Conservation (phyloP, 2,113 vertebrate genomes). For the Phyllostomus discolor region DNA sequence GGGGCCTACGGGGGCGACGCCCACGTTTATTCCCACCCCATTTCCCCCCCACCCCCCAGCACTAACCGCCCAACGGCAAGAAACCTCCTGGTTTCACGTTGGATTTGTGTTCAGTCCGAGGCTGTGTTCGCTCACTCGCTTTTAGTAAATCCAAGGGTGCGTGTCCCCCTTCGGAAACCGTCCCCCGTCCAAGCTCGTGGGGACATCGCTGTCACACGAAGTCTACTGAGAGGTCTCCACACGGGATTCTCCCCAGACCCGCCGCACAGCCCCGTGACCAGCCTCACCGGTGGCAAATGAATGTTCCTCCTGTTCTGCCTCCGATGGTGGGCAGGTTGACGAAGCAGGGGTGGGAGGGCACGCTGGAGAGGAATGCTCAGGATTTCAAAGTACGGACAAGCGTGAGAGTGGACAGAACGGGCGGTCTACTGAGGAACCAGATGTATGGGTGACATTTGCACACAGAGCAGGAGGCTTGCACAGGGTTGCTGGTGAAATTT, state of each 20-base stretch:
- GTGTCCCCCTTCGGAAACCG: rapidly evolving
- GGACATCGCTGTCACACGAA: too few species aligned
- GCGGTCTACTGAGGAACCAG: rapidly evolving
- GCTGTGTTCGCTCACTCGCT: background rate
- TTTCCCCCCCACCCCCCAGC: background rate
- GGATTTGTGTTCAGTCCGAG: background rate
- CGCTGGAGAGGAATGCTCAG: background rate
- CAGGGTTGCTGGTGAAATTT: background rate
- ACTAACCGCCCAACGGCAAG: rapidly evolving
- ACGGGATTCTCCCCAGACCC: too few species aligned
- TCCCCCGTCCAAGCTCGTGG: too few species aligned
- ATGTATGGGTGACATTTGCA: rapidly evolving
- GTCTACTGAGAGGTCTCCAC: background rate
- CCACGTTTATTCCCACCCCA: background rate
- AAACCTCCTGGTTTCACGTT: background rate
- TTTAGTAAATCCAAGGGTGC: background rate
- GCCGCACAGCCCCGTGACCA: background rate
- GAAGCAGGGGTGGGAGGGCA: background rate
- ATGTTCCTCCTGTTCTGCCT: too few species aligned
- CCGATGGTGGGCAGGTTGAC: background rate
- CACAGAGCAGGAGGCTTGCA: rapidly evolving
- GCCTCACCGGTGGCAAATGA: too few species aligned
- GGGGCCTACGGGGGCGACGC: rapidly evolving
- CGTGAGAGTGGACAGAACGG: rapidly evolving
- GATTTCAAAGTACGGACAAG: background rate